phyloP scores from a whole-genome alignment of 2,113 vertebrate genomes.

The Pachycephala philippinensis region DNA sequence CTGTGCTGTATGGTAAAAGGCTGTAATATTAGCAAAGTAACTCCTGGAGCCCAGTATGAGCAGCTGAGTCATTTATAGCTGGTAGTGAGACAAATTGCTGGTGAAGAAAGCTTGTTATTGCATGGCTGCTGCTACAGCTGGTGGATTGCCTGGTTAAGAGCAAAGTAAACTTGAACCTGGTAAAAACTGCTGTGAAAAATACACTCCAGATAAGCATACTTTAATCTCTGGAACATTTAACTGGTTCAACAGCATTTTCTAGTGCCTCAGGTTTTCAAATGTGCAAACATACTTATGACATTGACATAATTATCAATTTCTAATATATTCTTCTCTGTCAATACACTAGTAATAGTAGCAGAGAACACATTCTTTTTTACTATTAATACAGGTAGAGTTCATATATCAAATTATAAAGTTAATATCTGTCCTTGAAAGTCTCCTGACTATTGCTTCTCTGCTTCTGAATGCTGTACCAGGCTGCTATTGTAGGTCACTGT shows the following conservation, averaged over 20 bases:
- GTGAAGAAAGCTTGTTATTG: not conserved
- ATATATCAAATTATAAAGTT: not conserved
- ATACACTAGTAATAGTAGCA: not conserved
- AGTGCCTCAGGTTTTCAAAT: not conserved
- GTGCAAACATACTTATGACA: not conserved
- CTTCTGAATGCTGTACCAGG: not conserved
- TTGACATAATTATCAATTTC: not conserved
- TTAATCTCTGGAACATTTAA: constrained; percentile 5
- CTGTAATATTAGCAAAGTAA: not conserved
- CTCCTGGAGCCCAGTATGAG: not conserved
- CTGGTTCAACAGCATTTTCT: not conserved
- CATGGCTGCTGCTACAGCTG: not conserved
- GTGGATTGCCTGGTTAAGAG: not conserved
- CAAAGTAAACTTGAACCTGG: not conserved
- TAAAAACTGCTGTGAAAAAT: not conserved
- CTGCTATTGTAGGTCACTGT: not conserved
- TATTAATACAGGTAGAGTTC: not conserved
- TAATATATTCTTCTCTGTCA: not conserved
- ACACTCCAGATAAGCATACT: not conserved
- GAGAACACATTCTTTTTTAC: not conserved
- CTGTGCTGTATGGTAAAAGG: not conserved
- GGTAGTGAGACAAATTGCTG: not conserved
- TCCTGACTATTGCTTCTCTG: not conserved
- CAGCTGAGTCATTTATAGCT: not conserved
- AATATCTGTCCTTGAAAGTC: not conserved